Evolutionary conservation across 2,888 invertebrate genomes (phyloP).

Genomic region (Cancer borealis): DNA sequence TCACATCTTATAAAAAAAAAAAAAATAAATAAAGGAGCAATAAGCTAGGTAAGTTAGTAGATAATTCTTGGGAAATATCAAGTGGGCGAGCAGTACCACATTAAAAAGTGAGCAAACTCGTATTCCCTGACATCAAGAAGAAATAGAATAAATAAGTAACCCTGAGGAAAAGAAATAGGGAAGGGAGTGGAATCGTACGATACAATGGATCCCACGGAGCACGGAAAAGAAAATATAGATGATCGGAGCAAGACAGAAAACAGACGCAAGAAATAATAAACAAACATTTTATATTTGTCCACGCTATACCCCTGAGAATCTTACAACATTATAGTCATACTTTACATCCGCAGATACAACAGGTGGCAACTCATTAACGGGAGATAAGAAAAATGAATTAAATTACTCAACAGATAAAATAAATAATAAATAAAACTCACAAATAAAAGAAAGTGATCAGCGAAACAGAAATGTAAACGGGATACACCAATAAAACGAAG

Average conservation of each 20-base stretch:
- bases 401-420: not conserved
- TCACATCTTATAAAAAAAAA: not conserved
- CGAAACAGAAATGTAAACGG: not conserved
- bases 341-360: not conserved
- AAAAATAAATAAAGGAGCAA: not conserved
- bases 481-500: too few relatives aligned
- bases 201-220: not conserved
- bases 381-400: not conserved
- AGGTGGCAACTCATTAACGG: not conserved
- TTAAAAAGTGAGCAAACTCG: not conserved
- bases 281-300: not conserved
- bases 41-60: not conserved
- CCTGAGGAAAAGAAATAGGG: not conserved
- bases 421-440: not conserved
- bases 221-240: not conserved
- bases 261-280: not conserved
- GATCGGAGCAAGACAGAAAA: not conserved
- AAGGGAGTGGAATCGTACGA: not conserved
- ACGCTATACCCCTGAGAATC: not conserved
- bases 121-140: not conserved
- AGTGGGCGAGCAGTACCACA: not conserved
- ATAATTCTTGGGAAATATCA: not conserved
- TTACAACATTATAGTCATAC: not conserved
- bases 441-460: not conserved
- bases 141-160: not conserved